A percentile compares a stretch with the other conserved stretches of the same genome.
Evolutionary conservation across 2,113 vertebrate genomes (phyloP).

Genomic region (Bubo blakistoni): DNA sequence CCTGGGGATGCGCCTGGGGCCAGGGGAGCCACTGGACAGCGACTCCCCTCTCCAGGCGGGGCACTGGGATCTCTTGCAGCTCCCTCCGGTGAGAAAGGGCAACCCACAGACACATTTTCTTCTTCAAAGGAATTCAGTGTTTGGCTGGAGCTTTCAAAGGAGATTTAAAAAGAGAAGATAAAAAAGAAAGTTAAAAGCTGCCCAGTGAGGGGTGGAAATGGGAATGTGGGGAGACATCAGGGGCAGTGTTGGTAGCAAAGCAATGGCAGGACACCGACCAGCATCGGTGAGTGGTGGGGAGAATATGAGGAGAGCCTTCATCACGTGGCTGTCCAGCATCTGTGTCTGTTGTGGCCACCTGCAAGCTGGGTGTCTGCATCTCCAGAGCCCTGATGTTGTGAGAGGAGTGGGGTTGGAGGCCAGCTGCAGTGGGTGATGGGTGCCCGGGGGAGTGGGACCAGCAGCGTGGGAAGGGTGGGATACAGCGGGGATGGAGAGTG

Average conservation of each 20-base stretch:
- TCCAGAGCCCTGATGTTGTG: rapidly evolving
- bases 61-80: slow-evolving; percentile 1
- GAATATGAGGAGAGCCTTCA: slow-evolving; percentile 22
- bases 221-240: slow-evolving; percentile 31
- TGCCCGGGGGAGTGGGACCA: not conserved
- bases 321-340: not conserved
- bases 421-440: not conserved
- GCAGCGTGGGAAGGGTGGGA: not conserved
- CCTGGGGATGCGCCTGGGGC: not conserved
- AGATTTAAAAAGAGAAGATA: slow-evolving; percentile 49
- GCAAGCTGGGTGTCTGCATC: not conserved
- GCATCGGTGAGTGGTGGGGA: rapidly evolving
- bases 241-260: not conserved
- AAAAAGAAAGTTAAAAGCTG: slow-evolving; percentile 64
- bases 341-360: not conserved
- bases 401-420: not conserved
- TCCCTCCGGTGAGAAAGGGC: slow-evolving; percentile 46
- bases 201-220: slow-evolving; percentile 39
- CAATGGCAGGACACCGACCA: not conserved
- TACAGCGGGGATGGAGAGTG: not conserved
- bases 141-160: slow-evolving; percentile 57
- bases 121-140: slow-evolving; percentile 47
- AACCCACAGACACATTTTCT: slow-evolving; percentile 46
- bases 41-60: not conserved
- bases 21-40: not conserved